Evolutionary conservation across 2,113 vertebrate species (phyloP).

Genomic region (Engraulis encrasicolus): DNA sequence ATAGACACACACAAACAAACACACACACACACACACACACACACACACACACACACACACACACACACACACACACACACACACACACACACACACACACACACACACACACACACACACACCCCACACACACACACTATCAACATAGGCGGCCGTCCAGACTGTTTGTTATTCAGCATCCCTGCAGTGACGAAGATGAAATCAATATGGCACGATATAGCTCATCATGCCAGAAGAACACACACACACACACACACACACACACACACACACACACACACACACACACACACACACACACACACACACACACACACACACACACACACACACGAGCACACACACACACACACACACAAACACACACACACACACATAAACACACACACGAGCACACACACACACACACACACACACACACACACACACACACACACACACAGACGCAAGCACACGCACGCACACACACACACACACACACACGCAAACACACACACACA

Average conservation of each 20-base stretch:
- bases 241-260: neutral
- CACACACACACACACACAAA: too few species aligned
- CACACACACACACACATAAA: too few species aligned
- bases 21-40: neutral
- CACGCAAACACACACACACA: neutral
- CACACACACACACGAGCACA: too few species aligned
- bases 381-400: too few species aligned
- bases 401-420: too few species aligned
- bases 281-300: constrained; percentile 1
- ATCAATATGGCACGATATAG: constrained; percentile 1
- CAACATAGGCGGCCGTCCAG: neutral
- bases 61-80: neutral
- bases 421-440: too few species aligned
- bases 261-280: neutral
- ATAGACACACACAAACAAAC: neutral
- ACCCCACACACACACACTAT: neutral
- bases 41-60: neutral
- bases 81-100: neutral
- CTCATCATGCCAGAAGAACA: neutral
- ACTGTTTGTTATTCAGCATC: constrained; percentile 18
- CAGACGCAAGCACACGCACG: neutral
- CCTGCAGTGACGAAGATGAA: neutral
- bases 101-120: neutral
- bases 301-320: neutral
- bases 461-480: neutral